A percentile compares a stretch with the other conserved stretches of the same genome.
These are phyloP conservation scores for Tinea trinotella DNA, from an alignment of 2,888 invertebrate genomes.

Conservation along the genomic window DNA sequence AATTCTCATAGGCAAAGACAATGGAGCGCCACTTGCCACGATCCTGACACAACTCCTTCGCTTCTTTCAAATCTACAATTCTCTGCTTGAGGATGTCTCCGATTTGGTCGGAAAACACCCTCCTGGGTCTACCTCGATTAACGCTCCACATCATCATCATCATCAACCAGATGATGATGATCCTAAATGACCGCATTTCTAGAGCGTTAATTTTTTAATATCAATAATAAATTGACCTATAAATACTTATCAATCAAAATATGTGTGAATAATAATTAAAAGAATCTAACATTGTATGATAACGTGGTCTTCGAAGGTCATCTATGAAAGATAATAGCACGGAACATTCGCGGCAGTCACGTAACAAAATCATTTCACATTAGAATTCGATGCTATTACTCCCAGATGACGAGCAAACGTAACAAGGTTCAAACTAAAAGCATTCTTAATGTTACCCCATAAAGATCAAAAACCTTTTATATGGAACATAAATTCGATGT, in stretches of 20 bases:
- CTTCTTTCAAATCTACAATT: too few species aligned
- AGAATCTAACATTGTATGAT: neutral
- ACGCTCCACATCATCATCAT: too few species aligned
- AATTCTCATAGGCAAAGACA: conserved; percentile 21
- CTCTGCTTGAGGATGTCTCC: too few species aligned
- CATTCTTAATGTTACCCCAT: conserved; percentile 27
- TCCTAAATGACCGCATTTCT: too few species aligned
- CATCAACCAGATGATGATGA: too few species aligned
- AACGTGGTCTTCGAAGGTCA: conserved; percentile 36
- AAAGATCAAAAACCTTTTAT: conserved; percentile 39
- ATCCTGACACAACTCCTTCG: too few species aligned
- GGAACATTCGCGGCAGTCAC: conserved; percentile 33
- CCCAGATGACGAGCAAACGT: neutral
- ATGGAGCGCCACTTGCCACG: too few species aligned
- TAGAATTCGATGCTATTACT: conserved; percentile 39
- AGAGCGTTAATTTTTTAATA: too few species aligned
- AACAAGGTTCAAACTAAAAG: conserved; percentile 32
- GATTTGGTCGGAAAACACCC: too few species aligned
- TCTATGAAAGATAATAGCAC: conserved; percentile 48
- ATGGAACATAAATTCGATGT: conserved; percentile 20
- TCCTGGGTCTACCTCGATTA: too few species aligned
- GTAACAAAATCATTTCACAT: conserved; percentile 53
- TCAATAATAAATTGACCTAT: too few species aligned
- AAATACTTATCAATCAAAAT: too few species aligned
- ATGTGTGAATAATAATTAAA: conserved; percentile 19